Percentiles rank a stretch among this genome's conserved stretches.
phyloP scores from a whole-genome alignment of 2,888 invertebrate genomes.

The Diplazon laetatorius region DNA sequence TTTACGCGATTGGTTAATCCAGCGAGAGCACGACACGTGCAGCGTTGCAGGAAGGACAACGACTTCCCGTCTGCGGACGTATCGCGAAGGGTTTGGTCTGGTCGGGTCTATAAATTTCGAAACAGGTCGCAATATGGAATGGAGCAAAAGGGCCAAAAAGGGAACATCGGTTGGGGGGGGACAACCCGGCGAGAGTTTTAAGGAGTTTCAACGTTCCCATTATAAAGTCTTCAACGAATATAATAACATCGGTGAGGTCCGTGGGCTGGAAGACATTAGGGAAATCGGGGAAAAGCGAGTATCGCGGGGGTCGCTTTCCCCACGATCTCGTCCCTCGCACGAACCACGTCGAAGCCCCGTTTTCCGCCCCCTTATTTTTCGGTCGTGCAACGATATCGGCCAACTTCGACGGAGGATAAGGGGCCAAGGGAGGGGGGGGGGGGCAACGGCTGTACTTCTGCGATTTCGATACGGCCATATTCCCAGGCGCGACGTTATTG shows the following conservation, averaged over 20 bases:
- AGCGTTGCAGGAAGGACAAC: too few relatives aligned
- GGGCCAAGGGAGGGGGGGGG: too few relatives aligned
- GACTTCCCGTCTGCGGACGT: too few relatives aligned
- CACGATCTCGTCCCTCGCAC: neutral
- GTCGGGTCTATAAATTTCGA: conserved; percentile 62
- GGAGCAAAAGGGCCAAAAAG: conserved; percentile 42
- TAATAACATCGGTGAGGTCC: conserved; percentile 77
- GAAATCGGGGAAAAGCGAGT: conserved; percentile 73
- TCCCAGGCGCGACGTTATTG: conserved; percentile 58
- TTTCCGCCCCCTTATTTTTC: too few relatives aligned
- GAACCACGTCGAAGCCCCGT: conserved; percentile 10
- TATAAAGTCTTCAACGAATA: conserved; percentile 82
- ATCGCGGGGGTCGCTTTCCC: conserved; percentile 23
- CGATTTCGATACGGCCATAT: conserved; percentile 70
- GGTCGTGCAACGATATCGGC: conserved; percentile 58
- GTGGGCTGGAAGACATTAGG: conserved; percentile 82
- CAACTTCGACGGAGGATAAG: conserved; percentile 59
- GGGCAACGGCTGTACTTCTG: conserved; percentile 70
- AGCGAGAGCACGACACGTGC: too few relatives aligned
- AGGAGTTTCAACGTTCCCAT: conserved; percentile 80
- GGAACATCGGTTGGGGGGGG: conserved; percentile 59
- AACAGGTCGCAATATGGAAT: conserved; percentile 56
- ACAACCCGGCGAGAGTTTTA: conserved; percentile 78
- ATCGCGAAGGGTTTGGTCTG: neutral
- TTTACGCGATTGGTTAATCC: too few relatives aligned